phyloP scores from a whole-genome alignment of 1,140 invertebrate genomes.

The Papilio xuthus region DNA sequence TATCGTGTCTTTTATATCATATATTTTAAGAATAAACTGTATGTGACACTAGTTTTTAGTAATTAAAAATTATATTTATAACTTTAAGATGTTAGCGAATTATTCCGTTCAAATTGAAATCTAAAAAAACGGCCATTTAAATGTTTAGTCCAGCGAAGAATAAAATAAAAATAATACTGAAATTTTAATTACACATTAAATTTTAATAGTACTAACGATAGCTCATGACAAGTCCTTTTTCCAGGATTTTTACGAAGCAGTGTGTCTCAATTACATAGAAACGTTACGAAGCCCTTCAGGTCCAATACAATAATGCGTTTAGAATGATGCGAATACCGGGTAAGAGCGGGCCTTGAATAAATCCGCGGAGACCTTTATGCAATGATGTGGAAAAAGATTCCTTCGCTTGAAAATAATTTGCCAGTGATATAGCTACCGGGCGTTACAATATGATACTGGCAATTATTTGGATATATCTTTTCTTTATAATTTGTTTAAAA shows the following conservation, averaged over 20 bases:
- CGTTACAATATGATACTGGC: neutral
- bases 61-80: no score
- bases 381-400: slow-evolving; percentile 3
- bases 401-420: neutral
- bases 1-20: no score
- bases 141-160: neutral
- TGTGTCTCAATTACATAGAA: neutral
- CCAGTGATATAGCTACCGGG: neutral
- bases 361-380: neutral
- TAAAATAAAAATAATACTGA: neutral
- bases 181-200: no score
- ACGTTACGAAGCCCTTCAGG: neutral
- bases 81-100: neutral
- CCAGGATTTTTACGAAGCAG: neutral
- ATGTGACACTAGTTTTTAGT: no score
- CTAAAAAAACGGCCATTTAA: neutral
- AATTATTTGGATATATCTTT: neutral
- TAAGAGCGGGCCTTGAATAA: neutral
- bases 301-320: slow-evolving; percentile 13
- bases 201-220: neutral
- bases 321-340: neutral
- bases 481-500: no score
- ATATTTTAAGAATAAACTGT: no score
- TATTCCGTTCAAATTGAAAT: neutral
- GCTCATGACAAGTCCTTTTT: neutral